phyloP scores from a whole-genome alignment of 2,113 vertebrate genomes.

The Sialia sialis region DNA sequence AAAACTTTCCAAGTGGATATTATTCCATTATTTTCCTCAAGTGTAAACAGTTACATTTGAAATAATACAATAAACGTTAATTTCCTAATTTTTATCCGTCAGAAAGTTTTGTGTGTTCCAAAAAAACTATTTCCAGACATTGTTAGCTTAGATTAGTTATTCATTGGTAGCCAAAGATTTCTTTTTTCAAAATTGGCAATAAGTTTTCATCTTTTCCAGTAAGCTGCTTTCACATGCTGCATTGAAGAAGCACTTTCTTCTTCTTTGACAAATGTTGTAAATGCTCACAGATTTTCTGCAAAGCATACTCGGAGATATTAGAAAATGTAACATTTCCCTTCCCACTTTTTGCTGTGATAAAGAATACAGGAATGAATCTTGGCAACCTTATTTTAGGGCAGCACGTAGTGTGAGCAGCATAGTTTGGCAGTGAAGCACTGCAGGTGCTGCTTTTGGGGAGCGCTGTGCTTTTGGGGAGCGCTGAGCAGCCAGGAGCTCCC shows the following conservation, averaged over 20 bases:
- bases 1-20: conserved; percentile 76
- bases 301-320: conserved; percentile 35
- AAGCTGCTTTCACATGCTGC: conserved; percentile 67
- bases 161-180: conserved; percentile 73
- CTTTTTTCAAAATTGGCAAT: conserved; percentile 76
- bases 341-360: background rate
- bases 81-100: conserved; percentile 76
- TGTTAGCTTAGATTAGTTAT: conserved; percentile 75
- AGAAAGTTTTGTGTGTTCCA: conserved; percentile 65
- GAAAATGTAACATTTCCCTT: conserved; percentile 40
- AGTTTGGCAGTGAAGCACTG: background rate
- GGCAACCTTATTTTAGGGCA: background rate
- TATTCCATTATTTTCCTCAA: conserved; percentile 80
- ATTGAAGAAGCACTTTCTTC: conserved; percentile 49
- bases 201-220: conserved; percentile 76
- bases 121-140: conserved; percentile 75
- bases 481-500: background rate
- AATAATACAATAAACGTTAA: conserved; percentile 79
- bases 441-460: background rate
- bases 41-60: conserved; percentile 80
- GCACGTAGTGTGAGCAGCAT: accelerated
- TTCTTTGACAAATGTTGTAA: conserved; percentile 63
- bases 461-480: background rate
- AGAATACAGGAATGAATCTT: background rate
- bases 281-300: conserved; percentile 62